These are phyloP conservation scores for Temnothorax longispinosus DNA, from an alignment of 1,140 invertebrate species.

Conservation along the genomic window DNA sequence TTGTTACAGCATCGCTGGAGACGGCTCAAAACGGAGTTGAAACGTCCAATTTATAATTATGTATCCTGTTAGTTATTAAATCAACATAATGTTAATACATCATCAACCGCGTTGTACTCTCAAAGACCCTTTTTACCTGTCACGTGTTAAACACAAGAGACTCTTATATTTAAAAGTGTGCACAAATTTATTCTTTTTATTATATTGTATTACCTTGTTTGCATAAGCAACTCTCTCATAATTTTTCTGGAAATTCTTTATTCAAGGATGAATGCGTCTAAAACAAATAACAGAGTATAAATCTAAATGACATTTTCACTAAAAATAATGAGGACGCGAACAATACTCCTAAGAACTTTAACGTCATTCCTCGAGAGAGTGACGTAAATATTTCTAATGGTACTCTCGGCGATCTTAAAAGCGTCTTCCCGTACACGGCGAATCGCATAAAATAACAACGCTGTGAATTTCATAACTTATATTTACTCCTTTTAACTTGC, in stretches of 20 bases:
- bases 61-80: too few species aligned
- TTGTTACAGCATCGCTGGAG: too few species aligned
- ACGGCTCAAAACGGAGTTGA: too few species aligned
- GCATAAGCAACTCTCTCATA: not conserved
- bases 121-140: too few species aligned
- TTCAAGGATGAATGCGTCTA: not conserved
- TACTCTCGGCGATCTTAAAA: constrained; percentile 51
- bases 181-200: not conserved
- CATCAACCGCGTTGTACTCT: too few species aligned
- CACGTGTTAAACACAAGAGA: not conserved
- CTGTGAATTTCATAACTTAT: constrained; percentile 47
- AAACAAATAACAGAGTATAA: constrained; percentile 1
- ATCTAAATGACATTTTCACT: constrained; percentile 22
- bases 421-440: not conserved
- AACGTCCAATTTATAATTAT: too few species aligned
- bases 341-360: constrained; percentile 47
- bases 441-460: constrained; percentile 52
- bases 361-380: constrained; percentile 43
- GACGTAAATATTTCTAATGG: constrained; percentile 56
- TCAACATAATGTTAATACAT: too few species aligned
- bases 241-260: not conserved
- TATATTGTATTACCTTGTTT: not conserved
- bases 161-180: not conserved
- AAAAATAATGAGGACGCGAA: constrained; percentile 48
- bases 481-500: constrained; percentile 40